Evolutionary conservation across 2,888 invertebrate genomes (phyloP), one percentile per base, ranked within the genome.

Genomic region (Poecilobothrus nobilitatus): DNA sequence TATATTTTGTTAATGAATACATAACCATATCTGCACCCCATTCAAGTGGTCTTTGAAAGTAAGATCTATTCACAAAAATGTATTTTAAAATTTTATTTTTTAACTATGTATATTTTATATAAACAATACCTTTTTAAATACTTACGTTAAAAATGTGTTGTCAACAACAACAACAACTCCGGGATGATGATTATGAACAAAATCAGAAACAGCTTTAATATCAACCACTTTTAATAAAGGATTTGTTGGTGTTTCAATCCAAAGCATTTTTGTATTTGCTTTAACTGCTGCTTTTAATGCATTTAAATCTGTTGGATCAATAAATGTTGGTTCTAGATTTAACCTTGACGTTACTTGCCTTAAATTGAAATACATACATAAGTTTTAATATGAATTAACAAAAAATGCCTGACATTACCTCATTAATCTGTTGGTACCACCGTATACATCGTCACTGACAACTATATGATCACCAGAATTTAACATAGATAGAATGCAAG

Each of bases 181-280:
- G 6, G 53, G 34, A 27, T 63, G 27, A 34, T 78, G 76, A 64
- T 83, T 79, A 75, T 86, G 89, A 68, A 88, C 85, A 1, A 88
- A 82, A 70, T 88, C 86, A 0, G 86, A 80, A 44, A 94, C 84
- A 0, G 86, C 89, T 75, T 86, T 85, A 68, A 98, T 92, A 78
- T 98, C 97, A 12, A 89, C 86, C n/a, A 98, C 85, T 84, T 94
- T 94, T 74, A 97, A 80, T 12, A 91, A 83, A 0, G 98, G 98
- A 84, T 98, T 98, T n/a, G 97, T 95, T 0, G 97, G 97, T 0
- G 93, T 91, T 82, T 98, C 98, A 71, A 97, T 81, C 97, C 97
- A 98, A 63, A 98, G 84, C 81, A 92, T 83, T 87, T 92, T 96
- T 6, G 97, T 97, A 76, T 92, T 94, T 15, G 89, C 84, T 80